These are phyloP conservation scores for Capitulum mitella DNA, from an alignment of 2,888 invertebrate genomes.

Conservation along the genomic window DNA sequence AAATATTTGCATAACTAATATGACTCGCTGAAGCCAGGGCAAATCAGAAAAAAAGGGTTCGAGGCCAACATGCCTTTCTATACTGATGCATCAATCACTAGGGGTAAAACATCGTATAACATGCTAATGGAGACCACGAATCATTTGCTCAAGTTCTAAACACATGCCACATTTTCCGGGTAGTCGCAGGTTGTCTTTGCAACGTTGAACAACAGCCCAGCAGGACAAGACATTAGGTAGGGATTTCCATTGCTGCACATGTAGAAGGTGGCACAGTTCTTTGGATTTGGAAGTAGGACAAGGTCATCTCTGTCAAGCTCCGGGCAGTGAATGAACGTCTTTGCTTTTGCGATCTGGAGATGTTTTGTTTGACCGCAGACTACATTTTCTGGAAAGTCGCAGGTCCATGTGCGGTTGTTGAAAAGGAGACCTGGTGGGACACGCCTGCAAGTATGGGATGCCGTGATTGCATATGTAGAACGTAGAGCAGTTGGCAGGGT, in stretches of 20 bases:
- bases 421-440: neutral
- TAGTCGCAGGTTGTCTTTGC: neutral
- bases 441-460: neutral
- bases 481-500: neutral
- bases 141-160: neutral
- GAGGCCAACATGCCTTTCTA: neutral
- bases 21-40: neutral
- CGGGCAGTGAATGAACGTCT: neutral
- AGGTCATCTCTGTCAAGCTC: neutral
- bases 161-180: neutral
- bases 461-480: conserved; percentile 1
- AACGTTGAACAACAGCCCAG: neutral
- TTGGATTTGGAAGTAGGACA: neutral
- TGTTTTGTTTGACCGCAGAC: neutral
- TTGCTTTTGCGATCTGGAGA: neutral
- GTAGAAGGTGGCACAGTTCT: neutral
- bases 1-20: neutral
- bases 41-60: too few relatives aligned
- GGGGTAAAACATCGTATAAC: neutral
- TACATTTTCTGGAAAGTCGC: neutral
- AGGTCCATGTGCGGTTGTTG: neutral
- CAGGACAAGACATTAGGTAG: neutral
- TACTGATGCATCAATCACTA: neutral
- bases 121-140: neutral
- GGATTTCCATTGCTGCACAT: neutral